Evolutionary conservation across 35 echinoderm and acorn worm genomes (phyloP).

Genomic region (Anneissia japonica): DNA sequence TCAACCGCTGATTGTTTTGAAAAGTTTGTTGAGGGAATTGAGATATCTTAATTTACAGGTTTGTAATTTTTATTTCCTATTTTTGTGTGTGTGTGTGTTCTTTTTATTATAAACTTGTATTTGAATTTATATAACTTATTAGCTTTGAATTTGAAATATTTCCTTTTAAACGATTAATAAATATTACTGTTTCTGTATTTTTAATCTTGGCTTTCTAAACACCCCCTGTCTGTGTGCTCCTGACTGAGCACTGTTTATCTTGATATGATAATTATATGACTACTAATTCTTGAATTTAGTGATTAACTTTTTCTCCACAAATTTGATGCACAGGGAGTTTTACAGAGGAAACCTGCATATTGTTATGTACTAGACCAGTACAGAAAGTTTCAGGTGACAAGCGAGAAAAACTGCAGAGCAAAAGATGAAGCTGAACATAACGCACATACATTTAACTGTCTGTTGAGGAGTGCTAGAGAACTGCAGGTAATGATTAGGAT

Average conservation of each 20-base stretch:
- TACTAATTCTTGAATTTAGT: no score
- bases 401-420: constrained; percentile 44
- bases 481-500: no score
- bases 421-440: constrained; percentile 56
- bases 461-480: constrained; percentile 50
- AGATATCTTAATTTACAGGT: neutral
- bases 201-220: no score
- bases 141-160: no score
- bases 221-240: no score
- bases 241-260: no score
- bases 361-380: constrained; percentile 61
- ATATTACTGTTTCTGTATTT: no score
- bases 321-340: neutral
- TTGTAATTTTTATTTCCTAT: neutral
- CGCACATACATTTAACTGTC: constrained; percentile 59
- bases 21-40: neutral
- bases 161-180: no score
- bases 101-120: no score
- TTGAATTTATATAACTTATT: no score
- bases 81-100: no score
- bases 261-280: no score
- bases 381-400: constrained; percentile 44
- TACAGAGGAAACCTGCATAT: constrained; percentile 15
- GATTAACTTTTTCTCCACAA: neutral
- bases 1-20: neutral